phyloP scores from a whole-genome alignment of 2,113 vertebrate species.

The Festucalex cinctus region DNA sequence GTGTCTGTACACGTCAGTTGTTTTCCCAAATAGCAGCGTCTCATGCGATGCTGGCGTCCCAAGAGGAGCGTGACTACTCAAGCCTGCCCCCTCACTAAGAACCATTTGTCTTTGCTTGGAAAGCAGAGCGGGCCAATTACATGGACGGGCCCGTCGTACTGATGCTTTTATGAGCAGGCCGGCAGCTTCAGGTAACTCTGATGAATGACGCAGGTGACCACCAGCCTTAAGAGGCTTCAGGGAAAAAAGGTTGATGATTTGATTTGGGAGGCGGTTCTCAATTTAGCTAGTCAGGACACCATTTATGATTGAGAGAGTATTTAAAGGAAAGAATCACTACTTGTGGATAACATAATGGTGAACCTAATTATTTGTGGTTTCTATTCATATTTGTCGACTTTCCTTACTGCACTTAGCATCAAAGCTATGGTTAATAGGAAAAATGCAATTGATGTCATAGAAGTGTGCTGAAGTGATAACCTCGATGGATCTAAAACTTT shows the following conservation, averaged over 20 bases:
- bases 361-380: background rate
- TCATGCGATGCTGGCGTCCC: background rate
- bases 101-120: conserved; percentile 14
- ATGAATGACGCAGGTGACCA: conserved; percentile 10
- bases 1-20: background rate
- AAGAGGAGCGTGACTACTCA: background rate
- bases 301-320: background rate
- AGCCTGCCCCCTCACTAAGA: conserved; percentile 7
- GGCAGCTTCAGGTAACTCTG: conserved; percentile 18
- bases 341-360: background rate
- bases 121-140: conserved; percentile 41
- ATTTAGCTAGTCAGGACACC: background rate
- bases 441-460: background rate
- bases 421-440: background rate
- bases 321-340: background rate
- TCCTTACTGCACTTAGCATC: background rate
- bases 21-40: conserved; percentile 9
- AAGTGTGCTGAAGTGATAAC: background rate
- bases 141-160: conserved; percentile 17
- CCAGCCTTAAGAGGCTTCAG: background rate
- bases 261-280: conserved; percentile 15
- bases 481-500: background rate
- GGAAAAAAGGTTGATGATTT: conserved; percentile 12
- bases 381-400: no score
- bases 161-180: conserved; percentile 27